Percentiles rank a stretch among this genome's conserved stretches.
phyloP scores from a whole-genome alignment of 2,888 invertebrate genomes.

The Lepidonotus clava region DNA sequence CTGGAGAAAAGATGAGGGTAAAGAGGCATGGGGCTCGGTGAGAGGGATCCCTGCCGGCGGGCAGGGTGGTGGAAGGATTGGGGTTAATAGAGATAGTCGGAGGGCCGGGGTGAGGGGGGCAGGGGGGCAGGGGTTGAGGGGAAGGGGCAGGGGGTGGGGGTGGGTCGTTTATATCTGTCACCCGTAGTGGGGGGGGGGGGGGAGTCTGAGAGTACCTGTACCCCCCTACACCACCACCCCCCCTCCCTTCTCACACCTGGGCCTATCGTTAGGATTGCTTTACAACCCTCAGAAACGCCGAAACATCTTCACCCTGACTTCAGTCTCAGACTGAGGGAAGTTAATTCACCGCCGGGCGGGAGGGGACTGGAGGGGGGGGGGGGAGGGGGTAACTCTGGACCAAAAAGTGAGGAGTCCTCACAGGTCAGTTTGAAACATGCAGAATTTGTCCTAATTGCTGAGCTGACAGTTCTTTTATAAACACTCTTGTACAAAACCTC shows the following conservation, averaged over 20 bases:
- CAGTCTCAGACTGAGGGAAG: neutral
- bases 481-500: no score
- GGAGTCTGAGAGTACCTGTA: neutral
- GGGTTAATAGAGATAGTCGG: neutral
- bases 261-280: conserved; percentile 6
- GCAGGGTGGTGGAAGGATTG: neutral
- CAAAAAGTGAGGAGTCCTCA: no score
- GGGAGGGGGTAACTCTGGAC: no score
- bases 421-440: no score
- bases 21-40: no score
- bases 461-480: no score
- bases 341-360: no score
- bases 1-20: no score
- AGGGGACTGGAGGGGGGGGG: no score
- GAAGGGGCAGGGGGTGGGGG: neutral
- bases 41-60: neutral
- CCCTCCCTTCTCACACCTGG: conserved; percentile 5
- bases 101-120: neutral
- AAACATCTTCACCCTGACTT: neutral
- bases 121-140: neutral
- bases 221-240: neutral
- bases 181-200: neutral
- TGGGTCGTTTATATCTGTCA: neutral
- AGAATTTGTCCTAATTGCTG: no score
- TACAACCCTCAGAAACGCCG: neutral